phyloP scores from a whole-genome alignment of 2,797 vertebrate species.

The Capromys pilorides region DNA sequence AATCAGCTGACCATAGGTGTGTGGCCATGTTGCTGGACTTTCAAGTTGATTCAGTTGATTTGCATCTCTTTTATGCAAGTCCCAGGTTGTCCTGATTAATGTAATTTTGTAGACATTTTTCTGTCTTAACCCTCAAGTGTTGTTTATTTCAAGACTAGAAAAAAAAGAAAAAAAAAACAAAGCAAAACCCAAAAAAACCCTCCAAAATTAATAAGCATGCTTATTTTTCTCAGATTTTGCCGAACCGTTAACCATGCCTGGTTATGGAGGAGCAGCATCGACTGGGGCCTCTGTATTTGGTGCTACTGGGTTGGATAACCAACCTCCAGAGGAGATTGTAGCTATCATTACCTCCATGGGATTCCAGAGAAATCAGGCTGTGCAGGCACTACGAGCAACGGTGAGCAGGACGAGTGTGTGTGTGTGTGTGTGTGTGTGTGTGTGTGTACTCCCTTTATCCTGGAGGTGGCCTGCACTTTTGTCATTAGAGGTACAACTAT shows the following conservation, averaged over 20 bases:
- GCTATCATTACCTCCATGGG: constrained; percentile 98
- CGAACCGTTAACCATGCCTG: constrained; percentile 91
- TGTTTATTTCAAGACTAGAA: background rate
- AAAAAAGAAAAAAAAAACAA: background rate
- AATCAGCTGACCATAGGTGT: background rate
- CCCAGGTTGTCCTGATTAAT: constrained; percentile 11
- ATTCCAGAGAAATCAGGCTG: constrained; percentile 93
- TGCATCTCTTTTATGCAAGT: background rate
- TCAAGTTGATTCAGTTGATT: background rate
- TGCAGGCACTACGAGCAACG: constrained; percentile 92
- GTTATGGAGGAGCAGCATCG: constrained; percentile 87
- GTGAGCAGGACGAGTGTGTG: constrained; percentile 92
- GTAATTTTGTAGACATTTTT: constrained; percentile 27
- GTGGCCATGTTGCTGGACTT: constrained; percentile 1
- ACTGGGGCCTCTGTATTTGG: constrained; percentile 85
- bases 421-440: constrained; percentile 21
- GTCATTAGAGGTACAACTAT: background rate
- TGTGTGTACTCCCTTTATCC: background rate
- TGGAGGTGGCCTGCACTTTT: background rate
- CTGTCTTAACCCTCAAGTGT: background rate
- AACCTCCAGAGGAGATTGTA: constrained; percentile 96
- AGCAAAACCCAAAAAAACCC: no score
- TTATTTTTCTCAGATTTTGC: constrained; percentile 92
- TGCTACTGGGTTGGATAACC: constrained; percentile 88
- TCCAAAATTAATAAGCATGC: background rate